Evolutionary conservation across 2,888 invertebrate species (phyloP).

Genomic region (Drymonia ruficornis): DNA sequence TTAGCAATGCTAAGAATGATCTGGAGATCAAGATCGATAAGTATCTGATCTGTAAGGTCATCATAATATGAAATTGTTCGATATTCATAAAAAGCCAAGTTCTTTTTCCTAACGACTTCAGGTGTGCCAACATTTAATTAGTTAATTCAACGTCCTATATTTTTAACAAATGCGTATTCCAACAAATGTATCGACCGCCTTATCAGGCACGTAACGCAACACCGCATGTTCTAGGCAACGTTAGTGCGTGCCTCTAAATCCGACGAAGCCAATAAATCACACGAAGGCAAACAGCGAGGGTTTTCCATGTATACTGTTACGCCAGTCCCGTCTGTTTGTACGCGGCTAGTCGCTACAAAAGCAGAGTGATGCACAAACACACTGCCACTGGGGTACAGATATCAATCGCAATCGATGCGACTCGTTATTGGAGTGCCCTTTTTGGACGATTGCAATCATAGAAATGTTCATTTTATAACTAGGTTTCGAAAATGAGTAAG

Average conservation of each 20-base stretch:
- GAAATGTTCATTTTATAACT: not conserved
- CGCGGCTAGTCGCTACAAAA: slow-evolving; percentile 68
- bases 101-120: no score
- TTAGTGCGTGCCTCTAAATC: slow-evolving; percentile 79
- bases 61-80: not conserved
- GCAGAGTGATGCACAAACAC: slow-evolving; percentile 69
- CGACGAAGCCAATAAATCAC: slow-evolving; percentile 84
- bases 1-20: not conserved
- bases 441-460: not conserved
- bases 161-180: not conserved
- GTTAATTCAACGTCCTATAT: not conserved
- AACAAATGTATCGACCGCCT: not conserved
- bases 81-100: no score
- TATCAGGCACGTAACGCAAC: slow-evolving; percentile 63
- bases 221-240: slow-evolving; percentile 56
- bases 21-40: not conserved
- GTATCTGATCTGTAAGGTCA: not conserved
- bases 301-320: slow-evolving; percentile 76
- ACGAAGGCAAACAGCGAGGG: slow-evolving; percentile 82
- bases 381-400: slow-evolving; percentile 10
- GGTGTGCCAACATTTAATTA: not conserved
- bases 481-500: no score
- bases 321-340: slow-evolving; percentile 53
- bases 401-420: slow-evolving; percentile 3
- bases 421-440: not conserved